Evolutionary conservation across 2,888 invertebrate species (phyloP), one percentile per base, ranked within the genome.

Genomic region (Xanthorhoe designata): DNA sequence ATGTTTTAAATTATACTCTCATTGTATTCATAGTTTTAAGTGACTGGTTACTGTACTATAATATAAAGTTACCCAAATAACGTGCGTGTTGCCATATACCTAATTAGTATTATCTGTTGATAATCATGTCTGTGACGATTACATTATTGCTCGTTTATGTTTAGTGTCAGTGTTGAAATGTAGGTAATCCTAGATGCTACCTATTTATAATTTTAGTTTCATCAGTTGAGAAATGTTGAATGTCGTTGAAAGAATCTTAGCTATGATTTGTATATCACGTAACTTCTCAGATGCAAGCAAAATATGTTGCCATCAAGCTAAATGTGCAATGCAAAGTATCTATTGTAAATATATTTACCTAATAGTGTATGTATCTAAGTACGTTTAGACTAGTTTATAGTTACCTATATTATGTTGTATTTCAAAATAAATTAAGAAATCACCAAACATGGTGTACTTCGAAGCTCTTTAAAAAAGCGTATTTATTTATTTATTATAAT

Each of bases 11-110:
- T 65, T 51, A 62, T 66, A 71, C 60, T 71, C 63, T 57, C 49
- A 58, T 66, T 80, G 65, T 84, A 82, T 79, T 77, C 68, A 61
- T 76, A 73, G 73, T 60, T 64, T 59, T 73, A 68, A 73, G 70
- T 66, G 59, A 70, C 52, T 65, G 66, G 68, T 71, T 70, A 83
- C 80, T 73, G 73, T 82, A 57, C 79, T 78, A 80, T 75, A 77
- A 77, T 81, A 79, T 84, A 86, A 80, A 90, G 92, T 92, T 92
- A 92, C 92, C 92, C 85, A 84, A 76, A 82, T 82, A 83, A 87
- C 82, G 83, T 80, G 86, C 84, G 84, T 82, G 92, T 90, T 92
- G 92, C 92, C 92, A 92, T 92, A 91, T 78, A n/a, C n/a, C n/a
- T n/a, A 76, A 78, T 78, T 88, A 87, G 86, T 86, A 85, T 74